phyloP scores from a whole-genome alignment of 2,797 vertebrate species.

The Molossus molossus region DNA sequence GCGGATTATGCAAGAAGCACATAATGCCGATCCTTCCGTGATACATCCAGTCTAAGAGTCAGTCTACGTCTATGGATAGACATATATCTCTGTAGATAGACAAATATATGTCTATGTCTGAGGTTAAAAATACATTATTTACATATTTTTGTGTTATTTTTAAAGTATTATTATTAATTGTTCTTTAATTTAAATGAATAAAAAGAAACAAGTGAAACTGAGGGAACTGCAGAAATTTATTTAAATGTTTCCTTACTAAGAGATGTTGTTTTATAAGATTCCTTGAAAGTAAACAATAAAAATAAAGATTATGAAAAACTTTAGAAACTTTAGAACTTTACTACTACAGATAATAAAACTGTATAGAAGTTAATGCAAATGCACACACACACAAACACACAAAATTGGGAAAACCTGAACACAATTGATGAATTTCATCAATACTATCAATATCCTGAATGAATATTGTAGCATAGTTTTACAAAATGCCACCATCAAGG shows the following conservation, averaged over 20 bases:
- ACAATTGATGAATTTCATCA: not conserved
- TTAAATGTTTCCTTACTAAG: not conserved
- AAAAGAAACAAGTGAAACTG: not conserved
- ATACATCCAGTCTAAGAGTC: not conserved
- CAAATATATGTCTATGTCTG: not conserved
- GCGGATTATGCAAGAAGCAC: not conserved
- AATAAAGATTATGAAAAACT: not conserved
- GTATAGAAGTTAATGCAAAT: not conserved
- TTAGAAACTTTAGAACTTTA: not conserved
- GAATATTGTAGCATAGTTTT: not conserved
- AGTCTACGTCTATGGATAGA: not conserved
- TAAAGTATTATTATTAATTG: constrained; percentile 34
- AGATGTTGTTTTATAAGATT: constrained; percentile 19
- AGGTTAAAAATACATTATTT: not conserved
- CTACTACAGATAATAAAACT: not conserved
- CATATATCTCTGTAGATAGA: not conserved
- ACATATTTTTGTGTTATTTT: not conserved
- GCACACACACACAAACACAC: not conserved
- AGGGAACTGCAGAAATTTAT: not conserved
- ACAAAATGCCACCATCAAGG: not conserved
- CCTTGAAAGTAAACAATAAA: constrained; percentile 6
- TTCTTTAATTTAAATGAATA: constrained; percentile 36
- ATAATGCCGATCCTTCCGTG: not conserved
- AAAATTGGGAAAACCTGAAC: not conserved
- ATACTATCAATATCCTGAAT: not conserved